Conservation (phyloP, 2,888 invertebrate species). For the Epirrhoe alternata region DNA sequence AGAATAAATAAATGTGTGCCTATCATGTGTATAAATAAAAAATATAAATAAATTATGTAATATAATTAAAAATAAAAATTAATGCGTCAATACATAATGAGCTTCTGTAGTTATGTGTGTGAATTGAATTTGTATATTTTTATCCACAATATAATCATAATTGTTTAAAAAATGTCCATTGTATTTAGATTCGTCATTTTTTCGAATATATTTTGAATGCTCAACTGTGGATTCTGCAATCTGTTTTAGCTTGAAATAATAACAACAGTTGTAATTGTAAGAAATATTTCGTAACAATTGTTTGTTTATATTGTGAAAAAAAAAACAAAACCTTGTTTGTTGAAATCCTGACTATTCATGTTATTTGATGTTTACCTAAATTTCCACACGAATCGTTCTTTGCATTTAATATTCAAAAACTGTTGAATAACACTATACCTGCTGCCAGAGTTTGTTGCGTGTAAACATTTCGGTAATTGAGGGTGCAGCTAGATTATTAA, state of each 20-base stretch:
- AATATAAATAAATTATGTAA: conserved; percentile 58
- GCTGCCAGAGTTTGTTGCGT: no score
- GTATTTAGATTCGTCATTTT: conserved; percentile 37
- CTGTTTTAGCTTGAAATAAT: background rate
- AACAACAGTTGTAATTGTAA: background rate
- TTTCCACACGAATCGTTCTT: no score
- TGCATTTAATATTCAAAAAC: no score
- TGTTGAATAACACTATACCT: no score
- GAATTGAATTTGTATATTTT: conserved; percentile 43
- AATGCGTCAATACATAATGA: conserved; percentile 68
- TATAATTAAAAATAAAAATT: conserved; percentile 56
- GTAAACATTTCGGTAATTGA: background rate
- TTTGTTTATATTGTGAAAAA: no score
- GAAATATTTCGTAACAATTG: no score
- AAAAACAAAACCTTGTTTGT: no score
- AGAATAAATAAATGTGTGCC: conserved; percentile 72
- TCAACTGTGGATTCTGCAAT: conserved; percentile 38
- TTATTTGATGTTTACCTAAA: no score
- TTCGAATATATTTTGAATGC: conserved; percentile 38
- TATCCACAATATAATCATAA: conserved; percentile 31
- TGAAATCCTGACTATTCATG: no score
- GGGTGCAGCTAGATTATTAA: background rate
- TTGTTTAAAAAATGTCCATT: conserved; percentile 40
- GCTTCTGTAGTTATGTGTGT: conserved; percentile 67
- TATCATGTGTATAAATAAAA: conserved; percentile 72